Conservation (phyloP, 2,888 invertebrate species). For the Heliconius hortense region DNA sequence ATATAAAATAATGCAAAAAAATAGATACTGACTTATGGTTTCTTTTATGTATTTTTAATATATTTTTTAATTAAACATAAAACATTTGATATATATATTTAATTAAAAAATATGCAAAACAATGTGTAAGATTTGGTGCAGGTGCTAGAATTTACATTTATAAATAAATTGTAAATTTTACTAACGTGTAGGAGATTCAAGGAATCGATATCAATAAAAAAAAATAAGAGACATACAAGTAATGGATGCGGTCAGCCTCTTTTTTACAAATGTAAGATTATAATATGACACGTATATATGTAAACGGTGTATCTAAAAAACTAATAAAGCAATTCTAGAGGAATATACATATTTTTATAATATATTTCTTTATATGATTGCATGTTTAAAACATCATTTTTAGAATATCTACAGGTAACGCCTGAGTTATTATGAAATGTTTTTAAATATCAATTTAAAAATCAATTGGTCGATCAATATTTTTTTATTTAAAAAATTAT, state of each 20-base stretch:
- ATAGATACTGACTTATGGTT: not conserved
- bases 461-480: not conserved
- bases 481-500: not conserved
- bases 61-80: not conserved
- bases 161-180: not conserved
- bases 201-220: not conserved
- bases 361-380: not conserved
- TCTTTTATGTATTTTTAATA: not conserved
- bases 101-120: not conserved
- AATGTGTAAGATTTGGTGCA: not conserved
- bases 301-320: constrained; percentile 25
- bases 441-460: not conserved
- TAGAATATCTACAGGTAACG: constrained; percentile 6
- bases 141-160: constrained; percentile 3
- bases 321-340: constrained; percentile 32
- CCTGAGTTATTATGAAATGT: not conserved
- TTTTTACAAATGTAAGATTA: constrained; percentile 34
- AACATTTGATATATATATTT: not conserved
- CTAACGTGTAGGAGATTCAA: not conserved
- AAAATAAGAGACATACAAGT: not conserved
- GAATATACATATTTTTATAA: not conserved
- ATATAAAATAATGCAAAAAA: not conserved
- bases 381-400: not conserved
- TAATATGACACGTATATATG: constrained; percentile 41
- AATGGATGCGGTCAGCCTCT: constrained; percentile 31